Conservation (phyloP, 1,140 invertebrate genomes). For the Scaptomyza montana region DNA sequence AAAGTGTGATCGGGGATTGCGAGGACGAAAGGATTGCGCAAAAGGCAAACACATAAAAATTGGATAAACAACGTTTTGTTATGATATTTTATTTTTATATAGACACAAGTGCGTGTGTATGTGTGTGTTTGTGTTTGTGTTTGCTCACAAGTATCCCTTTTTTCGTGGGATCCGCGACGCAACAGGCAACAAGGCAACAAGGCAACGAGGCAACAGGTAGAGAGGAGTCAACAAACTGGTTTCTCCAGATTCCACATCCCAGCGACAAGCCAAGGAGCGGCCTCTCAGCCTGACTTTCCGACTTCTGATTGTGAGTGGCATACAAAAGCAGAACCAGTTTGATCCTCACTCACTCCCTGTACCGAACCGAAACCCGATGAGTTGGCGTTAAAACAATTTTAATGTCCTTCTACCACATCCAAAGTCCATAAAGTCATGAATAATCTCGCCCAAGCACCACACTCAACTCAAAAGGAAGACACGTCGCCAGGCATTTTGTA, state of each 20-base stretch:
- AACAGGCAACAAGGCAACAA: conserved; percentile 31
- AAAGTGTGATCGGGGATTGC: conserved; percentile 44
- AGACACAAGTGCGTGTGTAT: conserved; percentile 6
- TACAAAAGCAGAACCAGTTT: conserved; percentile 77
- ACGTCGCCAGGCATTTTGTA: conserved; percentile 28
- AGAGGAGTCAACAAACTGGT: conserved; percentile 71
- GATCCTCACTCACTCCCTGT: conserved; percentile 56
- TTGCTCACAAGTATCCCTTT: conserved; percentile 70
- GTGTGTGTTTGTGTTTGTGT: conserved; percentile 37
- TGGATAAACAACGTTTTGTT: conserved; percentile 57
- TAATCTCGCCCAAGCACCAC: conserved; percentile 60
- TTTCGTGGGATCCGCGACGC: conserved; percentile 70
- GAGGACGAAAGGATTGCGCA: conserved; percentile 78
- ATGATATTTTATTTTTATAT: conserved; percentile 21
- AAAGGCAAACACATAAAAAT: conserved; percentile 47
- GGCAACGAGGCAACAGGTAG: conserved; percentile 34
- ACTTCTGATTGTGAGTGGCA: conserved; percentile 64
- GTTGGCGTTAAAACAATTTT: conserved; percentile 82
- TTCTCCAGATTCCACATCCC: conserved; percentile 62
- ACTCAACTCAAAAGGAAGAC: conserved; percentile 5
- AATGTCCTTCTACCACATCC: conserved; percentile 71
- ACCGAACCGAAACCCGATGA: conserved; percentile 39
- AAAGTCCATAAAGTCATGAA: conserved; percentile 78
- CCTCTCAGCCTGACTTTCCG: conserved; percentile 32
- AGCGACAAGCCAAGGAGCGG: conserved; percentile 44